Evolutionary conservation across 2,888 invertebrate species (phyloP), one percentile per base, ranked within the genome.

Genomic region (Drosophila aldrichi): DNA sequence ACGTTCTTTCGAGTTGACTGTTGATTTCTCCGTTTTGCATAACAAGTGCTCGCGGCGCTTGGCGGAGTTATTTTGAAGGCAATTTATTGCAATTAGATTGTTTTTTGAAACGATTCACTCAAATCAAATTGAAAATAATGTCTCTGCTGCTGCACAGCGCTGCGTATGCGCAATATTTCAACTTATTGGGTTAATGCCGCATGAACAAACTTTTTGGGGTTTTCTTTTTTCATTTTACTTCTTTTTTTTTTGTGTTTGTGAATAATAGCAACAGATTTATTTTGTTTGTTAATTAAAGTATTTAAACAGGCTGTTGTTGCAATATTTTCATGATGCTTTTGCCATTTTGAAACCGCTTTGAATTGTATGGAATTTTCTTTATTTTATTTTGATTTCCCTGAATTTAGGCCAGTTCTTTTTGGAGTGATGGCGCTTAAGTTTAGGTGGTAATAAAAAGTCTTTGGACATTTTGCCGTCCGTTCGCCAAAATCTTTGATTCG

Each of bases 391-490:
- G 14, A 49, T 29, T 4, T 32, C 18, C 32, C 12, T 3, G 16
- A 77, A 69, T 57, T 62, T 56, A 32, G 60, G 56, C 56, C 65
- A 62, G 14, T 3, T 48, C 5, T 18, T 14, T 25, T 20, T 29
- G 32, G 18, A 12, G n/a, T 32, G 43, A 29, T 58, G 48, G 66
- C 59, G 55, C 36, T 41, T 36, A 67, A 57, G 22, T 54, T 57
- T 54, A 16, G 46, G 34, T 66, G 60, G 51, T 25, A 25, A 14
- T 48, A 25, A 44, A 60, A 63, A 57, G 52, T 20, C 3, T 18
- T 16, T 14, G 25, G 12, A 66, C 43, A 34, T 44, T 44, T 46
- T 59, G 61, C 20, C 57, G 67, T 75, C 77, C 86, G 86, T 69
- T 69, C 25, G 36, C 32, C 34, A 40, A 40, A 29, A 18, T 29